phyloP scores from a whole-genome alignment of 2,888 invertebrate species.

The Pycnomerus fuliginosus region DNA sequence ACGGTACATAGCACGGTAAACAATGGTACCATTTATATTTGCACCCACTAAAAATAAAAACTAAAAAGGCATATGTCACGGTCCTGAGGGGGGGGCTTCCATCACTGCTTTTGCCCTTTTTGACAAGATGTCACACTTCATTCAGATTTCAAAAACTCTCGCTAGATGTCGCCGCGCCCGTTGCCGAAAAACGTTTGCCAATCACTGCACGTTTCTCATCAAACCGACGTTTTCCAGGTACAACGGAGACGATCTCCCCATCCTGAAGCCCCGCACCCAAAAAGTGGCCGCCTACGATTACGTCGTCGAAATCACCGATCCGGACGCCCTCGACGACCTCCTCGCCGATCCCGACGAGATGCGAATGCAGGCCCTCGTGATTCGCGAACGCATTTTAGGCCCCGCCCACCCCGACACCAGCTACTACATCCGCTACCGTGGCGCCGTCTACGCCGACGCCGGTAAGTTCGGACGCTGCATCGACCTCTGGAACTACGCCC shows the following conservation, averaged over 20 bases:
- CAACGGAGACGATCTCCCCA: slow-evolving; percentile 64
- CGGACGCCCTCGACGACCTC: slow-evolving; percentile 79
- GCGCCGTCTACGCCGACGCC: slow-evolving; percentile 82
- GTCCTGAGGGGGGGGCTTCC: too few species aligned
- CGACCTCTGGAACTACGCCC: slow-evolving; percentile 93
- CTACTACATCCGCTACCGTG: slow-evolving; percentile 85
- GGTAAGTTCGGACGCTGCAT: slow-evolving; percentile 90
- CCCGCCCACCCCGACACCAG: slow-evolving; percentile 97
- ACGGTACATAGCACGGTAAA: too few species aligned
- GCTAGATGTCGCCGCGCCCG: too few species aligned
- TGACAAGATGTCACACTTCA: too few species aligned
- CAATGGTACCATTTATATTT: too few species aligned
- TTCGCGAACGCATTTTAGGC: slow-evolving; percentile 84
- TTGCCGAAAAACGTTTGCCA: too few species aligned
- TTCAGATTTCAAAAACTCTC: too few species aligned
- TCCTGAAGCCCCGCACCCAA: slow-evolving; percentile 69
- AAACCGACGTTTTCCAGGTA: too few species aligned
- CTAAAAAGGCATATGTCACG: too few species aligned
- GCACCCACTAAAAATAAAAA: too few species aligned
- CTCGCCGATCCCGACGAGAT: slow-evolving; percentile 93
- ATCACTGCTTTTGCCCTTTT: too few species aligned
- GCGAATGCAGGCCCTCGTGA: slow-evolving; percentile 92
- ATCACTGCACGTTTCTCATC: too few species aligned
- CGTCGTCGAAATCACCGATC: slow-evolving; percentile 77
- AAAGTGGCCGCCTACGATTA: slow-evolving; percentile 87